Percentiles rank a stretch among this genome's conserved stretches.
These are phyloP conservation scores for Camelus dromedarius DNA, from an alignment of 2,113 vertebrate genomes.

Conservation along the genomic window DNA sequence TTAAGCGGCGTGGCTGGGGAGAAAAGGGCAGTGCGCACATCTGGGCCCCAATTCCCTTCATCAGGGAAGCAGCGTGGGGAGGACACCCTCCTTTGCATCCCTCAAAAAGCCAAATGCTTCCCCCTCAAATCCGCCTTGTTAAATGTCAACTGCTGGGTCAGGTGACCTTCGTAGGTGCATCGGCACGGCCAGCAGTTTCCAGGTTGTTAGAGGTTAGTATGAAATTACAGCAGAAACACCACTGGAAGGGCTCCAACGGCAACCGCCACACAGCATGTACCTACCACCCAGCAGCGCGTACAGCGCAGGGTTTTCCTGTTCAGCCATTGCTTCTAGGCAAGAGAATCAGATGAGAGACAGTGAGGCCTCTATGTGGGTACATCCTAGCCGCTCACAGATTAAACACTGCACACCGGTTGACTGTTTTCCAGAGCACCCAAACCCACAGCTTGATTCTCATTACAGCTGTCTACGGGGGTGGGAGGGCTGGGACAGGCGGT, in stretches of 20 bases:
- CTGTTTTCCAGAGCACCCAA: background rate
- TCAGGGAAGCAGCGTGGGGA: too few species aligned
- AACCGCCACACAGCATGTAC: background rate
- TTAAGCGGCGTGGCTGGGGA: conserved; percentile 57
- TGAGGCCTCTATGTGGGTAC: background rate
- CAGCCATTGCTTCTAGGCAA: conserved; percentile 53
- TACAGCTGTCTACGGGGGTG: background rate
- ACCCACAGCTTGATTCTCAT: background rate
- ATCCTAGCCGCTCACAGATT: background rate
- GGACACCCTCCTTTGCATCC: background rate
- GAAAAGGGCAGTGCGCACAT: conserved; percentile 63
- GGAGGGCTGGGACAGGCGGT: background rate
- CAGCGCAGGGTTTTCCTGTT: background rate
- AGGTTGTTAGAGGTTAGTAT: background rate
- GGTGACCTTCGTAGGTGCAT: background rate
- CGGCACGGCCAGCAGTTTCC: background rate
- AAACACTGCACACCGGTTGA: fast-evolving
- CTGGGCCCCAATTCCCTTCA: background rate
- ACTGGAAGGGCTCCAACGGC: background rate
- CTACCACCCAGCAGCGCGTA: conserved; percentile 72
- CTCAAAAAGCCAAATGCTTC: background rate
- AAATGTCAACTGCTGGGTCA: too few species aligned
- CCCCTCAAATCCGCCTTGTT: background rate
- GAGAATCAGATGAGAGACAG: conserved; percentile 7
- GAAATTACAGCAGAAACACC: background rate